Evolutionary conservation across 2,888 invertebrate genomes (phyloP), one percentile per base, ranked within the genome.

Genomic region (Brachyopa scutellaris): DNA sequence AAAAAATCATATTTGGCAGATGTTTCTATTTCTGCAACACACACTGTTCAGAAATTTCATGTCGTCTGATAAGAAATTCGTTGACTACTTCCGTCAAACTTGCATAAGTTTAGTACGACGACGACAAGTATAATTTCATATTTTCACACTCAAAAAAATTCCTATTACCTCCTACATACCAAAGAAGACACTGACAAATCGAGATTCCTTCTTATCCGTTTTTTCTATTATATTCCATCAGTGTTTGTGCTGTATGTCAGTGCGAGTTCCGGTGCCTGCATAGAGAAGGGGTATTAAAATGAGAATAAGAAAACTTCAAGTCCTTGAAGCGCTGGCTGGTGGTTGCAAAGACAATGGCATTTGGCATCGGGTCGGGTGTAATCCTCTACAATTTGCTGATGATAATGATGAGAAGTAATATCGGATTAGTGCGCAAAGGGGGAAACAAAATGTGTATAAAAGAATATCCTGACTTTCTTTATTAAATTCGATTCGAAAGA

Each of bases 361-460:
- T 64, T 62, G 62, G 36, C 62, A 72, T 36, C 53, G 38, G 26
- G 26, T 26, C 26, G n/a, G 17, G 21, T 9, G 62, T 73, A 73
- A 73, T 73, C 73, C 73, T 55, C 73, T n/a, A 55, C 73, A 73
- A 64, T 64, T 73, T 73, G 62, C 53, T 73, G 74, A 80, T 74
- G 80, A 79, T 79, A 61, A 73, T 73, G 74, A 80, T 70, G 62
- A 62, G 57, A 80, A 74, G 74, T 74, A 80, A 80, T 74, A 80
- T 69, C 42, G 69, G 80, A 80, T 80, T 74, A 80, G 74, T 74
- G 57, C 19, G 23, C 49, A 59, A 53, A 69, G 13, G 2, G 26
- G 17, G 23, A 53, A 57, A 57, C 67, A 36, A 23, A 57, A 23
- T 26, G 49, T 57, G 36, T 69, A 53, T 8, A 51, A 62, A 74